Conservation (phyloP, 2,888 invertebrate species). For the Tipula vernalis region DNA sequence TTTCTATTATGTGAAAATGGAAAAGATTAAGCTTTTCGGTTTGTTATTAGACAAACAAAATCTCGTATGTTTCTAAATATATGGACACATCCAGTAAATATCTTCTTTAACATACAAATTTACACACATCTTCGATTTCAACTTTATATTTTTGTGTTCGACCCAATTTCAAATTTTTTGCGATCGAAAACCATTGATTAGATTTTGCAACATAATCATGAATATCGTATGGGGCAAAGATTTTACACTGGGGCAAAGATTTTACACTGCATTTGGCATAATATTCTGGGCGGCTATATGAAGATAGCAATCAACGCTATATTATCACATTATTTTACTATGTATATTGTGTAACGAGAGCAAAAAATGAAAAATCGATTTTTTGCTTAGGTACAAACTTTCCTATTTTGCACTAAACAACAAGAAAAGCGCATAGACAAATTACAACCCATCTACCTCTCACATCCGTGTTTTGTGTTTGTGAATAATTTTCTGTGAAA, state of each 20-base stretch:
- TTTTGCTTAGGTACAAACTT: too few relatives aligned
- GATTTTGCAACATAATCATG: neutral
- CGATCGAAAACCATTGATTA: neutral
- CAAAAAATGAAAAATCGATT: too few relatives aligned
- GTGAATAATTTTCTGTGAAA: neutral
- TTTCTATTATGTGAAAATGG: neutral
- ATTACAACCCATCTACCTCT: neutral
- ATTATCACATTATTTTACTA: too few relatives aligned
- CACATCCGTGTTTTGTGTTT: neutral
- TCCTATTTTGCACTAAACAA: too few relatives aligned
- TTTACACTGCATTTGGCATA: too few relatives aligned
- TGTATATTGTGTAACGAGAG: too few relatives aligned
- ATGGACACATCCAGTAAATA: too few relatives aligned
- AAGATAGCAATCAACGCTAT: too few relatives aligned
- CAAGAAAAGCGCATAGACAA: neutral
- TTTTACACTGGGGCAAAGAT: too few relatives aligned
- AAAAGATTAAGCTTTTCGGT: neutral
- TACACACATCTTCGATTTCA: neutral
- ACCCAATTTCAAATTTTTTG: neutral
- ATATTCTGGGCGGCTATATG: too few relatives aligned
- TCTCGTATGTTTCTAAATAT: neutral
- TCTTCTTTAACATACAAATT: neutral
- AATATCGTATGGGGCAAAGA: neutral
- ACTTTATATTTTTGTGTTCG: neutral
- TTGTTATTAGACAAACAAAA: neutral